phyloP scores from a whole-genome alignment of 30 jellyfish, hydroid and myxozoan species.

The Aurelia sp. region DNA sequence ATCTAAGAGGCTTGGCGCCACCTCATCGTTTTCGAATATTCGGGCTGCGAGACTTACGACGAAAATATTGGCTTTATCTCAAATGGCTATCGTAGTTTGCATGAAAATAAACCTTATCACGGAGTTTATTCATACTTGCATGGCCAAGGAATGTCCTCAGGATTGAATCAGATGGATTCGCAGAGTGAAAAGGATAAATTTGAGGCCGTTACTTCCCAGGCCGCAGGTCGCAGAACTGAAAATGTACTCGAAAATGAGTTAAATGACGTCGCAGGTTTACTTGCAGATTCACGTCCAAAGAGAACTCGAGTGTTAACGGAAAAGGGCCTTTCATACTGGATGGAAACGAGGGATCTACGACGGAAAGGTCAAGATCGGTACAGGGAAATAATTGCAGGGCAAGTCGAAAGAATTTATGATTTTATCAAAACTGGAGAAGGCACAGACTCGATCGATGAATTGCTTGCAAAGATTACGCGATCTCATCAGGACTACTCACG shows the following conservation, averaged over 20 bases:
- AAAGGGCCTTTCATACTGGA: slow-evolving; percentile 41
- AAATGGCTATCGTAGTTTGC: no score
- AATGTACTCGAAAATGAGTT: background rate
- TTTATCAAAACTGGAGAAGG: slow-evolving; percentile 16
- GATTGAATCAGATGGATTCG: background rate
- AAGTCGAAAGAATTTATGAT: slow-evolving; percentile 18
- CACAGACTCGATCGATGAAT: slow-evolving; percentile 14
- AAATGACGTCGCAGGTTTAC: slow-evolving; percentile 37
- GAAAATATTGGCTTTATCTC: no score
- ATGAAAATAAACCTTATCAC: background rate
- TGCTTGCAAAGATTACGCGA: slow-evolving; percentile 45
- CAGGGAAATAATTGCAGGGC: slow-evolving; percentile 46
- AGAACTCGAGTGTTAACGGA: slow-evolving; percentile 43
- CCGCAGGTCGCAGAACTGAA: slow-evolving; percentile 26
- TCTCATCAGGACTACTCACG: slow-evolving; percentile 20
- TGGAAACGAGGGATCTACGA: slow-evolving; percentile 40
- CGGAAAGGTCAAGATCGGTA: slow-evolving; percentile 30
- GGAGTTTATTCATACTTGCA: no score
- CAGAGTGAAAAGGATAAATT: background rate
- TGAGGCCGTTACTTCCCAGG: slow-evolving; percentile 6
- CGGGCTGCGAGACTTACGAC: no score
- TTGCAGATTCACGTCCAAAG: slow-evolving; percentile 36
- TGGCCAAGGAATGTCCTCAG: no score
- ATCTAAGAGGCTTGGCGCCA: no score
- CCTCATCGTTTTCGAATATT: no score